Evolutionary conservation across 2,888 invertebrate species (phyloP).

Genomic region (Hirtodrosophila duncani): DNA sequence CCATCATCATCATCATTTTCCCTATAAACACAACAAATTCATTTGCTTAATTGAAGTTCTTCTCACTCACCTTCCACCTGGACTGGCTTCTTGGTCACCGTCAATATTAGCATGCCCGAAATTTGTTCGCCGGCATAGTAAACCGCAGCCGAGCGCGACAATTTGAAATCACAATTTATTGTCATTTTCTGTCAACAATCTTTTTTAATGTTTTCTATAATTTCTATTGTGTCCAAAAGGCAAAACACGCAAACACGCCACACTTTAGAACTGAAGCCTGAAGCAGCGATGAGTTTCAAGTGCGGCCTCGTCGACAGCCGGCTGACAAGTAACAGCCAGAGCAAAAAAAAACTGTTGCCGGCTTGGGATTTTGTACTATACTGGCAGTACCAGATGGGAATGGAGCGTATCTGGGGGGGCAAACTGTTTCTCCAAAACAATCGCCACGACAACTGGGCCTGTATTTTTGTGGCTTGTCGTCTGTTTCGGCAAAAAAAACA

Average conservation of each 20-base stretch:
- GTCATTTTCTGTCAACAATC: conserved; percentile 38
- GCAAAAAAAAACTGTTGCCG: too few species aligned
- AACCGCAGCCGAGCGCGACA: conserved; percentile 53
- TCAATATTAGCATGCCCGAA: conserved; percentile 43
- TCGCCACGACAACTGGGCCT: conserved; percentile 6
- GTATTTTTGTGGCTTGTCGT: conserved; percentile 2
- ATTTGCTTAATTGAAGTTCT: conserved; percentile 26
- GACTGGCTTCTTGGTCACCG: conserved; percentile 28
- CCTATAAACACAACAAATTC: conserved; percentile 7
- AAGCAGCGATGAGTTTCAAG: background rate
- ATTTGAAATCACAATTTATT: conserved; percentile 49
- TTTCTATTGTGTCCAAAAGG: background rate
- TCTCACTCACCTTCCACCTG: conserved; percentile 51
- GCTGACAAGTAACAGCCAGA: conserved; percentile 19
- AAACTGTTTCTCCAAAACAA: conserved; percentile 5
- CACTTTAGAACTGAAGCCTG: too few species aligned
- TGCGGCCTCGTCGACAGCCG: conserved; percentile 13
- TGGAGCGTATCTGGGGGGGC: conserved; percentile 4
- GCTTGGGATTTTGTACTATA: conserved; percentile 7
- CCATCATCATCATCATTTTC: background rate
- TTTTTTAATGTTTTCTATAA: conserved; percentile 1
- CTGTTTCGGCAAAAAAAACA: conserved; percentile 5
- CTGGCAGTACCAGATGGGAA: conserved; percentile 4
- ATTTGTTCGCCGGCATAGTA: conserved; percentile 65
- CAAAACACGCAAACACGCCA: conserved; percentile 12